Evolutionary conservation across 2,888 invertebrate genomes (phyloP), one percentile per base, ranked within the genome.

Genomic region (Drosophila pseudotakahashii): DNA sequence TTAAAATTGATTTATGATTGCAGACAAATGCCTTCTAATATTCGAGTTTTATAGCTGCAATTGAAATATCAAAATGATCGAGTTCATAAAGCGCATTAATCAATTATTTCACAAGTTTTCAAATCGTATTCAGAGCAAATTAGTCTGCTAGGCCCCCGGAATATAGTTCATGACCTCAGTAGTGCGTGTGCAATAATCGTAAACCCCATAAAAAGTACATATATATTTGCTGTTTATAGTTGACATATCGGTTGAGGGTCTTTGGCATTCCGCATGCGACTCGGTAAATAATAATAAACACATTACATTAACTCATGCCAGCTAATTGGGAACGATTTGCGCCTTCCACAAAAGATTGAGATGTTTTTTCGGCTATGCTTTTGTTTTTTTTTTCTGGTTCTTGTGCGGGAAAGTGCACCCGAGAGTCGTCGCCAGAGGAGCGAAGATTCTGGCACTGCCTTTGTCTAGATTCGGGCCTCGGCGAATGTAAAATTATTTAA

Each of bases 1-100:
- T 89, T 88, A 75, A 78, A 80, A 66, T 79, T 81, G 75, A 89
- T 89, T 88, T 81, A 89, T 88, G 73, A 59, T 57, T 57, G 61
- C 77, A 77, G 19, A 23, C 13, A 7, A 7, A 44, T 23, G 11
- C 19, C 44, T 30, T 10, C 30, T 1, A 30, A 44, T 30, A 6
- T 30, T 30, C 5, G 6, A 14, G 14, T 14, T 47, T 47, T 19
- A 11, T n/a, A 39, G 45, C 45, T 67, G 67, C 68, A 67, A 50
- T 57, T 44, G 57, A 14, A 37, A 9, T 41, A 48, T 32, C 37
- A 6, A 30, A n/a, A 26, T 13, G 14, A 16, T 34, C 2, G 19
- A 59, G 41, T 47, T 34, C 16, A 39, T n/a, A 42, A 16, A 36
- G 10, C 23, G 16, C 63, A 62, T 61, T 42, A 63, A 63, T 63